Evolutionary conservation across 2,888 invertebrate genomes (phyloP), one percentile per base, ranked within the genome.

Genomic region (Tetramorium bicarinatum): DNA sequence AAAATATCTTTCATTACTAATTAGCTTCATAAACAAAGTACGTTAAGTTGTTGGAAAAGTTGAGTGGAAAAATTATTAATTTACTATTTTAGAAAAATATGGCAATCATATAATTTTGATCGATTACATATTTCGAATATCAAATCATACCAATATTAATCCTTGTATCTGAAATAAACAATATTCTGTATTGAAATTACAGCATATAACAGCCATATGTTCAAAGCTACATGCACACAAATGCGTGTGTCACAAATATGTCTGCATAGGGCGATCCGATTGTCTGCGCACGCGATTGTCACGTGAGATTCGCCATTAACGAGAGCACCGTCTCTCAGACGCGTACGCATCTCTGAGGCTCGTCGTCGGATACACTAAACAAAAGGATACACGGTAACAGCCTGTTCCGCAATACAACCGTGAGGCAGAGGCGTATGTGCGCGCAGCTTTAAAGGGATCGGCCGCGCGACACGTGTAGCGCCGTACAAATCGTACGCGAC

Each of bases 391-490:
- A 15, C 13, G 8, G n/a, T 44, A 29, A 44, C 18, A n/a, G 29
- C 15, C 15, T 25, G 7, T 56, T 6, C 13, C 38, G 62, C 41
- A 62, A 62, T 21, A 75, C 21, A 8, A n/a, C 29, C 29, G 64
- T 7, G 11, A 47, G 3, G 8, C n/a, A 34, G 21, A 11, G 44
- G 29, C 38, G 18, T 76, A 49, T 49, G 47, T 54, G 69, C n/a
- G 41, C 18, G 64, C 49, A 11, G 38, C 69, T 69, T 74, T 69
- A 41, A 69, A 72, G 15, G 2, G 25, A 47, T 47, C 21, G 29
- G 11, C 11, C 59, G 56, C 47, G 47, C 59, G 38, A 79, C 79
- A 79, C 79, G 18, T 80, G 79, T 47, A 79, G 72, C 71, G 11
- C n/a, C 52, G 44, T 59, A 49, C 59, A 38, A 72, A 80, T 80